Percentiles rank a stretch among this genome's conserved stretches.
phyloP scores from a whole-genome alignment of 2,797 vertebrate genomes.

The Spinibarbus caldwelli region DNA sequence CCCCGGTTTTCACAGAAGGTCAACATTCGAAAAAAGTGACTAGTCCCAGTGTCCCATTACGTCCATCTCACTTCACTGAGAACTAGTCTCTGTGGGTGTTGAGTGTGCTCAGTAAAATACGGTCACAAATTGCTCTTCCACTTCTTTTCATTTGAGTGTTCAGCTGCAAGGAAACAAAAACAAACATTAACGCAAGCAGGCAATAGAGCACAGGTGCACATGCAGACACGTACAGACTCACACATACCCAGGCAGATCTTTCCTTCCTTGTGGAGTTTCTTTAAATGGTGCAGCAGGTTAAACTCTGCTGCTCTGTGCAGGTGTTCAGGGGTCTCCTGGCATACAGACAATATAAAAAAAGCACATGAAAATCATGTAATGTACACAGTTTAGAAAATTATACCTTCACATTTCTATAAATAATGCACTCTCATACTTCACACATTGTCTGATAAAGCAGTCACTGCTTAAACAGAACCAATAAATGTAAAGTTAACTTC shows the following conservation, averaged over 20 bases:
- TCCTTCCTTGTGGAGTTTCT: slow-evolving; percentile 90
- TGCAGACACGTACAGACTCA: not conserved
- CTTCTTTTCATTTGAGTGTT: slow-evolving; percentile 35
- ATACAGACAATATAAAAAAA: slow-evolving; percentile 51
- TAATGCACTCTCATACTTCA: not conserved
- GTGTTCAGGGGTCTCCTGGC: slow-evolving; percentile 85
- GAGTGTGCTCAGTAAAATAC: no score
- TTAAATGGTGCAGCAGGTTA: slow-evolving; percentile 89
- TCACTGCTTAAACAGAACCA: no score
- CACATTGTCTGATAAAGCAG: no score
- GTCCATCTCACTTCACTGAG: no score
- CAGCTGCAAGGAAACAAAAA: slow-evolving; percentile 35
- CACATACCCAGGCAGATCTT: slow-evolving; percentile 77
- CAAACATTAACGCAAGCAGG: not conserved
- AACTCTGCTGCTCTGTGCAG: slow-evolving; percentile 84
- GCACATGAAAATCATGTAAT: not conserved
- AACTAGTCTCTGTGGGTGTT: no score
- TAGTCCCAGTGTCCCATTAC: no score
- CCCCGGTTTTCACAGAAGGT: not conserved
- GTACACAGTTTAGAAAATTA: not conserved
- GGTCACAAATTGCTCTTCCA: slow-evolving; percentile 61
- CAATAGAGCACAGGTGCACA: not conserved
- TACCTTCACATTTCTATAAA: not conserved
- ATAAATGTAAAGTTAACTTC: no score
- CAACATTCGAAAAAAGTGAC: no score